These are phyloP conservation scores for Eulithis testata DNA, from an alignment of 2,888 invertebrate species.

Conservation along the genomic window DNA sequence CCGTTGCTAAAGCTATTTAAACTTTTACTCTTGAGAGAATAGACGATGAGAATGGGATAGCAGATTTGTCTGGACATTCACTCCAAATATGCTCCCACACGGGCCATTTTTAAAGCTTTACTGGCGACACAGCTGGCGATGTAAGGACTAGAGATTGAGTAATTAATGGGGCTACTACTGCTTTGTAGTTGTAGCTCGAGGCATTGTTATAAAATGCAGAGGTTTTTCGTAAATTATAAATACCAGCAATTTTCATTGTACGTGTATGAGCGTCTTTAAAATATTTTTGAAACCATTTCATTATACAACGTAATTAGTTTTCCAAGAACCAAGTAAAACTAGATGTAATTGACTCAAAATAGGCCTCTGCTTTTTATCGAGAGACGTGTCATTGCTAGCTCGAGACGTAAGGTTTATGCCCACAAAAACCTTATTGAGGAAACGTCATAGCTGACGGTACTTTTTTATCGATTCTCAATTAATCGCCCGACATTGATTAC, in stretches of 20 bases:
- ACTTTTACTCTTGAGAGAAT: slow-evolving; percentile 51
- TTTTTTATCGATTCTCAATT: slow-evolving; percentile 18
- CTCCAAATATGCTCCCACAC: slow-evolving; percentile 7
- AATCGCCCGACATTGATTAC: slow-evolving; percentile 44
- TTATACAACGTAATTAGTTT: background rate
- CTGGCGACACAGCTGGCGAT: background rate
- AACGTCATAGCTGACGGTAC: background rate
- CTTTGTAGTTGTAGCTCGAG: background rate
- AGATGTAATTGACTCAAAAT: background rate
- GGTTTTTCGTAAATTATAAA: too few relatives aligned
- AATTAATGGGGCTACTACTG: background rate
- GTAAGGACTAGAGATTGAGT: background rate
- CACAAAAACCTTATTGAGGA: slow-evolving; percentile 20
- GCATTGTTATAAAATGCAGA: background rate
- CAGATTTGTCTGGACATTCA: slow-evolving; percentile 37
- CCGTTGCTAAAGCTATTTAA: slow-evolving; percentile 46
- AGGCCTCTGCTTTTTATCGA: background rate
- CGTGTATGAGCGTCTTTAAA: background rate
- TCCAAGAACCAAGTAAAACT: background rate
- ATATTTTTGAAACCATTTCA: background rate
- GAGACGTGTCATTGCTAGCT: slow-evolving; percentile 10
- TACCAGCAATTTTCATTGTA: background rate
- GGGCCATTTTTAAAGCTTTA: slow-evolving; percentile 17
- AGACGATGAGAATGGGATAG: slow-evolving; percentile 43
- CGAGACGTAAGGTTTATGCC: slow-evolving; percentile 15